Conservation (phyloP, 2,888 invertebrate genomes). For the Drosophila mimica region DNA sequence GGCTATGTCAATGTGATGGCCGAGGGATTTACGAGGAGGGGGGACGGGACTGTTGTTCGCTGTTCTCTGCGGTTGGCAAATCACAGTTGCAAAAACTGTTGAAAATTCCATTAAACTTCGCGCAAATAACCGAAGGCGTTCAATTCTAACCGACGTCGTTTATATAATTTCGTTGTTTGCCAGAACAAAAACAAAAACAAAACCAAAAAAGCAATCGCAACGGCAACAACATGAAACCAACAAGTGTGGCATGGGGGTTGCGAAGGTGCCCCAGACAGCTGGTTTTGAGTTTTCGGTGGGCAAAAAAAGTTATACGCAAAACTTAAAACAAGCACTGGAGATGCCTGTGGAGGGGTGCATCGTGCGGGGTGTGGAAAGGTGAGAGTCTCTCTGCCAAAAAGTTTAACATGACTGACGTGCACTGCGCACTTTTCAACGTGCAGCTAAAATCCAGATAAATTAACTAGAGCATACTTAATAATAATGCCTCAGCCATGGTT, state of each 20-base stretch:
- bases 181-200: constrained; percentile 65
- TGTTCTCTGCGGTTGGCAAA: constrained; percentile 63
- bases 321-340: constrained; percentile 64
- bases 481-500: constrained; percentile 36
- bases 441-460: constrained; percentile 55
- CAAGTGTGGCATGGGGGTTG: constrained; percentile 1
- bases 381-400: constrained; percentile 33
- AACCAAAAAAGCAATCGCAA: constrained; percentile 23
- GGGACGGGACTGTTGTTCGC: not conserved
- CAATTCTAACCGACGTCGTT: constrained; percentile 81
- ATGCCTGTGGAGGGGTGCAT: not conserved
- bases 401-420: constrained; percentile 46
- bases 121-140: constrained; percentile 83
- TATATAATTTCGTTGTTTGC: constrained; percentile 79
- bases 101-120: constrained; percentile 84
- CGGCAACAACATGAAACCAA: constrained; percentile 23
- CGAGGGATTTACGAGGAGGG: not conserved
- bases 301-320: constrained; percentile 63
- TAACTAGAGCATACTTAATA: constrained; percentile 67
- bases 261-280: not conserved
- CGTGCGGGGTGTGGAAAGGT: not conserved
- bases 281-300: constrained; percentile 35
- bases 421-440: constrained; percentile 16
- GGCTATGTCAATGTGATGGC: constrained; percentile 14
- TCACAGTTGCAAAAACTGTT: constrained; percentile 79